Evolutionary conservation across 1,140 invertebrate species (phyloP).

Genomic region (Halotydeus destructor): DNA sequence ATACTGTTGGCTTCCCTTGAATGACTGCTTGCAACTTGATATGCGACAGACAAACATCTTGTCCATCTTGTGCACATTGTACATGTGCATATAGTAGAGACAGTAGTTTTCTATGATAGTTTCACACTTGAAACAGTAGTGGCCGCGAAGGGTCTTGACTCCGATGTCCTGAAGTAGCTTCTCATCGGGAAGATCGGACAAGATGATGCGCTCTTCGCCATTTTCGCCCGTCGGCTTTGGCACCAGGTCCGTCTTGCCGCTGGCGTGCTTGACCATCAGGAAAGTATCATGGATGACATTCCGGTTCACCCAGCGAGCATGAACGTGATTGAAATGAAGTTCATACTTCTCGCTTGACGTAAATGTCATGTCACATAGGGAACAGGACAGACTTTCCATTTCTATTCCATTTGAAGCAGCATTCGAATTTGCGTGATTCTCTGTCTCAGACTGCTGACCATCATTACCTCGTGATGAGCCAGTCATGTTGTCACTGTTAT

Average conservation of each 20-base stretch:
- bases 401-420: not conserved
- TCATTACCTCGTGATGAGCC: no score
- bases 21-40: constrained; percentile 17
- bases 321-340: constrained; percentile 15
- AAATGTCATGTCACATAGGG: constrained; percentile 13
- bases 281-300: constrained; percentile 7
- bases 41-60: constrained; percentile 20
- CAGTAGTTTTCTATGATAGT: constrained; percentile 19
- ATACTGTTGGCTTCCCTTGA: constrained; percentile 15
- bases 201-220: not conserved
- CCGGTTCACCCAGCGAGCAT: constrained; percentile 14
- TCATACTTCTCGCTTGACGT: constrained; percentile 1
- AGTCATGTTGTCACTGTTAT: no score
- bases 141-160: constrained; percentile 18
- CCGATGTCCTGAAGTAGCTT: constrained; percentile 17
- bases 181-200: constrained; percentile 15
- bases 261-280: constrained; percentile 4
- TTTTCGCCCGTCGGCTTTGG: constrained; percentile 6
- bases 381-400: constrained; percentile 12
- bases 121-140: constrained; percentile 20
- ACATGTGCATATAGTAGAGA: constrained; percentile 20
- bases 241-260: constrained; percentile 4
- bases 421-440: no score
- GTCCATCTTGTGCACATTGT: constrained; percentile 19
- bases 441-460: no score